phyloP scores from a whole-genome alignment of 1,140 invertebrate genomes.

The Microplitis demolitor region DNA sequence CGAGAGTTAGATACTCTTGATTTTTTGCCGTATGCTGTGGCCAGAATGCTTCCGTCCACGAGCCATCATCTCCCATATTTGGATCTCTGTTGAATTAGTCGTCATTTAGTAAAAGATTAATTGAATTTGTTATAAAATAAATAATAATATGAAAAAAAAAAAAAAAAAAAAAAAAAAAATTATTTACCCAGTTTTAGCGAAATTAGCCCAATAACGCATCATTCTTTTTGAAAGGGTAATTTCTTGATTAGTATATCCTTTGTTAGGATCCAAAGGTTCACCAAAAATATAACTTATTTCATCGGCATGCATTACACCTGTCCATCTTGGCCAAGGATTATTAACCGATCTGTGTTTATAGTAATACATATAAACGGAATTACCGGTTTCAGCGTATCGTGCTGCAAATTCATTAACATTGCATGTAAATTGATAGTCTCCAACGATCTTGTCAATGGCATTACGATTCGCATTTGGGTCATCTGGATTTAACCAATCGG shows the following conservation, averaged over 20 bases:
- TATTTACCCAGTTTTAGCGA: conserved; percentile 88
- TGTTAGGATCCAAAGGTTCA: conserved; percentile 81
- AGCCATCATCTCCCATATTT: conserved; percentile 69
- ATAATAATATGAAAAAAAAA: conserved; percentile 8
- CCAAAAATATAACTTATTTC: conserved; percentile 96
- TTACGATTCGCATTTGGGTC: conserved; percentile 83
- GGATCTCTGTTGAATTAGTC: conserved; percentile 63
- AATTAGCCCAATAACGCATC: conserved; percentile 96
- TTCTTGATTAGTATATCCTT: conserved; percentile 80
- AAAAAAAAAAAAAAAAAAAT: conserved; percentile 12
- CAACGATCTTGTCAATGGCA: conserved; percentile 91
- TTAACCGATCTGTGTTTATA: conserved; percentile 83
- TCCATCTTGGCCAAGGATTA: conserved; percentile 94
- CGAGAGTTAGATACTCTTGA: conserved; percentile 84
- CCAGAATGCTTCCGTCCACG: conserved; percentile 77
- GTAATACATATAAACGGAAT: conserved; percentile 94
- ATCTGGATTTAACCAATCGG: conserved; percentile 87
- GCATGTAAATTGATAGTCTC: conserved; percentile 96
- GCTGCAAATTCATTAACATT: conserved; percentile 90
- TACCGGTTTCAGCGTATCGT: conserved; percentile 84
- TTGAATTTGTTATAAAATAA: background rate
- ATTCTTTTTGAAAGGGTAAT: conserved; percentile 80
- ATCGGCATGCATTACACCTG: conserved; percentile 94
- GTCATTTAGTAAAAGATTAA: too few relatives aligned
- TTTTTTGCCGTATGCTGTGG: conserved; percentile 82